Percentiles rank a stretch among this genome's conserved stretches.
These are phyloP conservation scores for Drosophila neotestacea DNA, from an alignment of 2,888 invertebrate genomes.

Conservation along the genomic window DNA sequence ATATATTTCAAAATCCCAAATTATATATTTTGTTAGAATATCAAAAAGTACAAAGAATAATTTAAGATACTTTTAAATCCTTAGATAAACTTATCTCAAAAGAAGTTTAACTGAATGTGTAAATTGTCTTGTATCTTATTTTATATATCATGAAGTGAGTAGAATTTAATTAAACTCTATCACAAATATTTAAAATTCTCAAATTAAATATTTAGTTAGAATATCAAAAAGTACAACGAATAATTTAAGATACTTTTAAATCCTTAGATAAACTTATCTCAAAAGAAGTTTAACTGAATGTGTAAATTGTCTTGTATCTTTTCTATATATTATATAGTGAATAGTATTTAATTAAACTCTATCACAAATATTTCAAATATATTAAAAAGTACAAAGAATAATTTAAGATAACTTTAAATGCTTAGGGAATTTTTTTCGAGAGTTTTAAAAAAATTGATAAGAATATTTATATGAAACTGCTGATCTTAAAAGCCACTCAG, in stretches of 20 bases:
- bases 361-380: not conserved
- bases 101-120: constrained; percentile 43
- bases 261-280: too few relatives aligned
- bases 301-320: constrained; percentile 33
- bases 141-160: not conserved
- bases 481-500: not conserved
- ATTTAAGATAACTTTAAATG: too few relatives aligned
- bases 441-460: too few relatives aligned
- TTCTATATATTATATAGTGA: not conserved
- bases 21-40: too few relatives aligned
- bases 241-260: too few relatives aligned
- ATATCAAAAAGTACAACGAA: too few relatives aligned
- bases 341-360: not conserved
- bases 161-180: not conserved
- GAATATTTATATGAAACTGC: not conserved
- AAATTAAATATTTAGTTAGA: too few relatives aligned
- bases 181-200: not conserved
- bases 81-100: too few relatives aligned
- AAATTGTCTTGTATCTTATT: constrained; percentile 29
- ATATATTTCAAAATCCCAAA: not conserved
- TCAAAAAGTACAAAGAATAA: too few relatives aligned
- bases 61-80: too few relatives aligned
- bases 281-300: constrained; percentile 38
- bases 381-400: too few relatives aligned
- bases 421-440: too few relatives aligned